Conservation (phyloP, 2,797 vertebrate genomes). For the Urophycis tenuis region DNA sequence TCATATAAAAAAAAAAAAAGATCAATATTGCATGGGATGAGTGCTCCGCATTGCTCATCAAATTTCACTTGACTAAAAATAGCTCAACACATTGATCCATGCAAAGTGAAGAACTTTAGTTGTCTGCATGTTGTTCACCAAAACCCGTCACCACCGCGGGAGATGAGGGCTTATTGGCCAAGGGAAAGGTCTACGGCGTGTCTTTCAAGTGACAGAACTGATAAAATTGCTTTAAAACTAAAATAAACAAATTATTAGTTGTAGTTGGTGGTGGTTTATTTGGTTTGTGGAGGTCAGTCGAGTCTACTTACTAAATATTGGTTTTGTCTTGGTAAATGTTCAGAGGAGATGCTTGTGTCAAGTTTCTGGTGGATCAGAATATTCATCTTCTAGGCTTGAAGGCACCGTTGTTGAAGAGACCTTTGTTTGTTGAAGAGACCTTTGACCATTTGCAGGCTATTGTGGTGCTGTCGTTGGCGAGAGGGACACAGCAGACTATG, state of each 20-base stretch:
- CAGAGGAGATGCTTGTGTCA: not conserved
- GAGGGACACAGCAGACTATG: not conserved
- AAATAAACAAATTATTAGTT: not conserved
- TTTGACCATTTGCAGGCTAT: not conserved
- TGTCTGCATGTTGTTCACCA: not conserved
- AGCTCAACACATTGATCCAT: not conserved
- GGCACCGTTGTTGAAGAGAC: not conserved
- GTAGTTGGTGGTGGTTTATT: not conserved
- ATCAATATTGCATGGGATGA: conserved; percentile 1
- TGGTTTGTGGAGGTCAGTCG: not conserved
- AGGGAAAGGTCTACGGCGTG: not conserved
- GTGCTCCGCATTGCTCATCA: not conserved
- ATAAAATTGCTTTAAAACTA: not conserved
- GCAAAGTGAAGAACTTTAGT: not conserved
- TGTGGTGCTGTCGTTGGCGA: conserved; percentile 5
- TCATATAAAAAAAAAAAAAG: not conserved
- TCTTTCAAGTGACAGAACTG: conserved; percentile 5
- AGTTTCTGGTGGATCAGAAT: not conserved
- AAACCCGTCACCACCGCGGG: not conserved
- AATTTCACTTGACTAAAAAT: not conserved
- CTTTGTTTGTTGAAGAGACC: not conserved
- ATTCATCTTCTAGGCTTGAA: not conserved
- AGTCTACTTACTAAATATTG: not conserved
- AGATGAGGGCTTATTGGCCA: conserved; percentile 24
- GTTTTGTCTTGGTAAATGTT: not conserved